Percentiles rank a stretch among this genome's conserved stretches.
Conservation (phyloP, 2,888 invertebrate genomes). For the Eupithecia exiguata region DNA sequence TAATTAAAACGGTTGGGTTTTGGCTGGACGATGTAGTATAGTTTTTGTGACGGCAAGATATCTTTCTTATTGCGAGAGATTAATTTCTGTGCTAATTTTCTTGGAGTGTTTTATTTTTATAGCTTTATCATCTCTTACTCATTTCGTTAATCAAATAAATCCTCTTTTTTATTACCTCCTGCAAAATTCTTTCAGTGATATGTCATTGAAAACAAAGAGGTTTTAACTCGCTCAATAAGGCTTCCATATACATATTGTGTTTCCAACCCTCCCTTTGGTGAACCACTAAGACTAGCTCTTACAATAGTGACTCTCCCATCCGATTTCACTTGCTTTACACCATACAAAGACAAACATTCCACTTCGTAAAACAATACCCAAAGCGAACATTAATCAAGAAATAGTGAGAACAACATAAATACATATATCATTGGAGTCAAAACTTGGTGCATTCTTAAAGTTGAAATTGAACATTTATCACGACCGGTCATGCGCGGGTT, state of each 20-base stretch:
- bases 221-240: background rate
- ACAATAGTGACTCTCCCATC: background rate
- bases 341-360: constrained; percentile 21
- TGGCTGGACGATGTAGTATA: constrained; percentile 53
- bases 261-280: background rate
- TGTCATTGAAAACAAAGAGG: background rate
- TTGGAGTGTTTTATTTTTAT: constrained; percentile 16
- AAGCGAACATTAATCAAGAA: constrained; percentile 59
- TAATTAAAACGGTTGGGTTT: constrained; percentile 69
- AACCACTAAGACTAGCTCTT: background rate
- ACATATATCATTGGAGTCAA: constrained; percentile 79
- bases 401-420: constrained; percentile 67
- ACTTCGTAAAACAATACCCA: constrained; percentile 33
- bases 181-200: background rate
- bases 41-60: constrained; percentile 46
- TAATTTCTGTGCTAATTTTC: constrained; percentile 27
- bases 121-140: background rate
- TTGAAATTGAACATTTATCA: constrained; percentile 84
- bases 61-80: constrained; percentile 23
- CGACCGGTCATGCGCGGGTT: constrained; percentile 73
- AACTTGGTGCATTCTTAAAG: constrained; percentile 81
- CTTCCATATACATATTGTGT: too few relatives aligned
- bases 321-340: background rate
- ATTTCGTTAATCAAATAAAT: background rate
- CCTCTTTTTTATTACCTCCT: background rate